Conservation (phyloP, 1,140 invertebrate species). For the Medauroidea extradentata region DNA sequence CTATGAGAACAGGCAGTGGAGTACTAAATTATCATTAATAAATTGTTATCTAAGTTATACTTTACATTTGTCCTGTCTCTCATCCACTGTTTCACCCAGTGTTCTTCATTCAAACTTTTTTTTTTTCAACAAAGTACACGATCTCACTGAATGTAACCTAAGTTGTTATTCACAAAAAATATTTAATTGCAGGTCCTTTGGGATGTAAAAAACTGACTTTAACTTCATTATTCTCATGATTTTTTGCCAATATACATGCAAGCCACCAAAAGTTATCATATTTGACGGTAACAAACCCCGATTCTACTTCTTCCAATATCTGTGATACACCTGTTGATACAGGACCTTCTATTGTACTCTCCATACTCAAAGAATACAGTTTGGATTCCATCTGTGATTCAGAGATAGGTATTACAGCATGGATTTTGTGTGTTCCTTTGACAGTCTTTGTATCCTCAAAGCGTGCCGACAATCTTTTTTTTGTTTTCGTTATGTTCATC, state of each 20-base stretch:
- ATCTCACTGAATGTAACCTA: too few relatives aligned
- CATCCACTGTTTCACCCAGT: too few relatives aligned
- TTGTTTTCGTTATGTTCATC: background rate
- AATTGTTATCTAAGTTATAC: too few relatives aligned
- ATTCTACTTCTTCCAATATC: background rate
- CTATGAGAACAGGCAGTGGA: too few relatives aligned
- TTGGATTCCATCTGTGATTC: background rate
- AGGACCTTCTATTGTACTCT: background rate
- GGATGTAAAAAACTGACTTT: slow-evolving; percentile 15
- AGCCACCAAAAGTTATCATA: slow-evolving; percentile 1
- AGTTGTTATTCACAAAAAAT: too few relatives aligned
- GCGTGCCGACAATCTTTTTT: background rate
- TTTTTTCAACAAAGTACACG: too few relatives aligned
- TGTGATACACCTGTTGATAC: background rate
- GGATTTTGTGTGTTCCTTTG: background rate
- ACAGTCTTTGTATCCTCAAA: too few relatives aligned
- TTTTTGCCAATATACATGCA: background rate
- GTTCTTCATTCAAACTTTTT: too few relatives aligned
- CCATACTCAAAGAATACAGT: background rate
- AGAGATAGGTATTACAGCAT: background rate
- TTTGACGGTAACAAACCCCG: background rate
- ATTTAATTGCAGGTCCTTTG: slow-evolving; percentile 6
- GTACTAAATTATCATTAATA: too few relatives aligned
- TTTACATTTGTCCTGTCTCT: too few relatives aligned
- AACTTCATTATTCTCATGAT: slow-evolving; percentile 12